Percentiles rank a stretch among this genome's conserved stretches.
Conservation (phyloP, 2,113 vertebrate genomes). For the Xenus cinereus region DNA sequence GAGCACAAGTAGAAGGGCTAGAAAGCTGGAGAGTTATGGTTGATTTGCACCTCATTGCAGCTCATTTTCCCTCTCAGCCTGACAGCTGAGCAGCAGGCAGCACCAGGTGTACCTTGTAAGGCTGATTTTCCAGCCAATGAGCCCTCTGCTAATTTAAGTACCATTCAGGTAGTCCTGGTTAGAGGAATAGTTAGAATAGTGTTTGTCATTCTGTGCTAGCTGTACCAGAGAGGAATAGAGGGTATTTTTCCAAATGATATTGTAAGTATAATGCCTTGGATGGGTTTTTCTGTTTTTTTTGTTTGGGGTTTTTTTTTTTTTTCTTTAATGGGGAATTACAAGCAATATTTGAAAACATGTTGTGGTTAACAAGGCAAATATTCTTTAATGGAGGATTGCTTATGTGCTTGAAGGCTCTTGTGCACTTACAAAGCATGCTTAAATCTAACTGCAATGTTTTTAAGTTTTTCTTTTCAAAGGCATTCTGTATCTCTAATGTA, state of each 20-base stretch:
- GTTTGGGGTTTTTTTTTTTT: neutral
- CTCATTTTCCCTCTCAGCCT: neutral
- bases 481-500: rapidly evolving
- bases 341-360: rapidly evolving
- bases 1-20: neutral
- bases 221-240: neutral
- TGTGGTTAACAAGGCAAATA: neutral
- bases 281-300: neutral
- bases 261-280: neutral
- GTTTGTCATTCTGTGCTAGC: rapidly evolving
- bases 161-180: rapidly evolving
- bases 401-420: neutral
- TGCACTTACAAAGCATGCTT: rapidly evolving
- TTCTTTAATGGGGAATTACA: neutral
- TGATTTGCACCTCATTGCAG: neutral
- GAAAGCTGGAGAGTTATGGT: neutral
- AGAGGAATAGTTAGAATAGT: neutral
- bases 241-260: rapidly evolving
- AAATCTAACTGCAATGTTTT: neutral
- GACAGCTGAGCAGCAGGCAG: neutral
- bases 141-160: neutral
- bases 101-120: neutral
- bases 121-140: neutral
- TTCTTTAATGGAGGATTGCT: neutral
- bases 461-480: neutral